Evolutionary conservation across 2,888 invertebrate genomes (phyloP), one percentile per base, ranked within the genome.

Genomic region (Craniophora ligustri): DNA sequence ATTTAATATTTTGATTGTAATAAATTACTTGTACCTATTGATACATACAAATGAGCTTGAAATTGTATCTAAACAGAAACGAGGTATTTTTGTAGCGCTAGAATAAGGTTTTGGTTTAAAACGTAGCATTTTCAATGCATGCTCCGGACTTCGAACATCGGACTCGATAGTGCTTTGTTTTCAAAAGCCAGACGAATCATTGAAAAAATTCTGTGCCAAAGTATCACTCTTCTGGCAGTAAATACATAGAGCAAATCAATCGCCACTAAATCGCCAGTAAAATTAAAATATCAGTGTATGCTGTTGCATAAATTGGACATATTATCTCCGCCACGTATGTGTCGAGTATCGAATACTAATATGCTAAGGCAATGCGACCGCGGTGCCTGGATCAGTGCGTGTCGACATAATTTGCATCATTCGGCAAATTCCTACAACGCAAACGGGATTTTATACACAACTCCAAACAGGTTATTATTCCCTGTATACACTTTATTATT

Each of bases 321-420:
- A 45, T 23, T 40, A 42, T 28, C 30, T 32, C 5, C 11, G 7
- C 13, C 18, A 35, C 10, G 40, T 21, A 35, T 4, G 38, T 13
- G 30, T 39, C 15, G 13, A 19, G 13, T n/a, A n/a, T n/a, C 3
- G 30, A 46, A 38, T 35, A 10, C 41, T 53, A 69, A 57, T 41
- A 50, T 42, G 38, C 35, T 41, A 30, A 18, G n/a, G 26, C 31
- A 34, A 42, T 61, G 46, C 32, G 35, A 44, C 42, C 35, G 30
- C 31, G 2, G 31, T 39, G n/a, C n/a, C 1, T 14, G 31, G 11
- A 50, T 40, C 40, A 38, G 56, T n/a, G 38, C 15, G 15, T 5
- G 18, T 21, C 15, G 44, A 26, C 18, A 40, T 34, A 55, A 53
- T 48, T 28, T 10, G n/a, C 10, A 21, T 26, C 35, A 18, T 40